Evolutionary conservation across 2,888 invertebrate species (phyloP), one percentile per base, ranked within the genome.

Genomic region (Leucophenga maculata): DNA sequence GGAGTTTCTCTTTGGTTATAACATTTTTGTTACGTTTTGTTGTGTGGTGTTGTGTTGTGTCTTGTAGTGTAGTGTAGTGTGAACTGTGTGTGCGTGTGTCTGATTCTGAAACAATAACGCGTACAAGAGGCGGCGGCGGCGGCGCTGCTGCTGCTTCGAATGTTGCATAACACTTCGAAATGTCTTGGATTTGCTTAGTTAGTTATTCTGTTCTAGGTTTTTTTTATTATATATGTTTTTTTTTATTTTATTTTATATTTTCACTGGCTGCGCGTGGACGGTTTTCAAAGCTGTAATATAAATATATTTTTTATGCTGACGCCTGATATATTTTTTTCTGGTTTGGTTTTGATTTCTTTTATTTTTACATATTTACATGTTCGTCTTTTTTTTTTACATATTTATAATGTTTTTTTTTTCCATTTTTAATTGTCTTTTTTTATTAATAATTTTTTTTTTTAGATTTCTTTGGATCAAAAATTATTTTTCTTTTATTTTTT

Each of bases 221-320:
- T 72, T 67, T 74, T 69, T 65, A 67, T 72, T 71, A 68, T 67
- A 66, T 48, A 64, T 67, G 55, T 55, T 55, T 64, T 67, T 54
- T 48, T 71, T 64, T 39, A 54, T 68, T n/a, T 75, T 70, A 69
- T 68, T 74, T 76, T 71, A 54, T 70, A 70, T 73, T 52, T 74
- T 81, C 77, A 76, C 81, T 82, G 80, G 80, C 82, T 82, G 80
- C 82, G 81, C 82, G 80, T 80, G 80, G 80, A 80, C 80, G 80
- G 80, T 82, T 77, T 80, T 80, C 80, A 80, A 80, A 80, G 80
- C 80, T 80, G 81, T 80, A 80, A 78, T 82, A 82, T 80, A 80
- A 81, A 79, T 80, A 77, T 76, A 74, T 79, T 26, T 26, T 79
- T 69, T 77, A 75, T 74, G n/a, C 16, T 50, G 50, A 50, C 8